Percentiles rank a stretch among this genome's conserved stretches.
These are phyloP conservation scores for Salmo trutta DNA, from an alignment of 2,797 vertebrate species.

Conservation along the genomic window DNA sequence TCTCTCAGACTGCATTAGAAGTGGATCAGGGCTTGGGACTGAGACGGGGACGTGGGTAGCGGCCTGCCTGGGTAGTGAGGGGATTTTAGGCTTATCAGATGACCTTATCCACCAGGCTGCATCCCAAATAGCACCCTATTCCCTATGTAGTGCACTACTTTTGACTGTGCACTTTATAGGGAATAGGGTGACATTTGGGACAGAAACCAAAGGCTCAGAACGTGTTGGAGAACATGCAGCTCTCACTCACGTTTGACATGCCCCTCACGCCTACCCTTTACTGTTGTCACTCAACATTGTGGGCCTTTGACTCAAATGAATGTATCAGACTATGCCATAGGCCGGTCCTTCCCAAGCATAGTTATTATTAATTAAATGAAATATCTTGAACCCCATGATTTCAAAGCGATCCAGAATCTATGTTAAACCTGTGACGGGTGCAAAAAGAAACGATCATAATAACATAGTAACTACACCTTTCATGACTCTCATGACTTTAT, in stretches of 20 bases:
- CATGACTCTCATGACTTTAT: not conserved
- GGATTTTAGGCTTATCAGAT: slow-evolving; percentile 40
- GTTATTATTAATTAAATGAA: not conserved
- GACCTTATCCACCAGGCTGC: slow-evolving; percentile 16
- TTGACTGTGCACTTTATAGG: not conserved
- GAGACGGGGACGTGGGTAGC: not conserved
- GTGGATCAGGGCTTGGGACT: not conserved
- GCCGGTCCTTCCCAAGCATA: not conserved
- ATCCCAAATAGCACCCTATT: not conserved
- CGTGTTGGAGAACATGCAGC: slow-evolving; percentile 1
- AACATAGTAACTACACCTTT: not conserved
- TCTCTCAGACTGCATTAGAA: not conserved
- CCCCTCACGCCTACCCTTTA: not conserved
- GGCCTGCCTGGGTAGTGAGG: slow-evolving; percentile 11
- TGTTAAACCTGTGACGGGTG: not conserved
- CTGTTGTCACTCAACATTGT: not conserved
- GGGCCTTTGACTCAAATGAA: not conserved
- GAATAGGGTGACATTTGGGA: not conserved
- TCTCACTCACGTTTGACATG: not conserved
- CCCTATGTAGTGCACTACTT: not conserved
- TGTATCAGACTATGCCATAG: not conserved
- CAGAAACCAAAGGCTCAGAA: not conserved
- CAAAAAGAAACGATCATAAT: not conserved
- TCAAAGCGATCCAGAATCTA: not conserved
- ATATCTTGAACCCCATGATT: not conserved